phyloP scores from a whole-genome alignment of 2,888 invertebrate species.

The Sminthurides aquaticus region DNA sequence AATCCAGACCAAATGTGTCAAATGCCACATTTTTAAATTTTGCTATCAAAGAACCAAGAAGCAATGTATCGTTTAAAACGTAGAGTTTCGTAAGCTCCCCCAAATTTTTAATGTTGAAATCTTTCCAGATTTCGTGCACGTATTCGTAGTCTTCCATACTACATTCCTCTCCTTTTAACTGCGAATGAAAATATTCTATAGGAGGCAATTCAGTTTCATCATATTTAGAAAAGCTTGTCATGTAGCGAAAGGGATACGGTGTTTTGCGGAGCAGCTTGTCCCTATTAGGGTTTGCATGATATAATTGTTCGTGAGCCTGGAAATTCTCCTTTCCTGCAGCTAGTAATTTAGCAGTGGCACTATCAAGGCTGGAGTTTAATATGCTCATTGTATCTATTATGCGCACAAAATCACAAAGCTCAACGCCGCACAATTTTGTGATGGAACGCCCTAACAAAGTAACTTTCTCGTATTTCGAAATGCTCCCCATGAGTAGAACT shows the following conservation, averaged over 20 bases:
- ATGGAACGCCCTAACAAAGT: neutral
- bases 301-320: neutral
- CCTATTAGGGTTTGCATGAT: neutral
- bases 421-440: neutral
- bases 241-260: neutral
- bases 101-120: too few species aligned
- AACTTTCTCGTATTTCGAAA: neutral
- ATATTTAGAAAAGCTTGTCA: neutral
- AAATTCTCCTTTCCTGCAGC: neutral
- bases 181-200: neutral
- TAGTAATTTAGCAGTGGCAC: neutral
- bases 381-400: neutral
- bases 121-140: neutral
- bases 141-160: conserved; percentile 6
- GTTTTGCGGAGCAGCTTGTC: neutral
- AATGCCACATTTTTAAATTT: neutral
- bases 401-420: neutral
- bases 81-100: conserved; percentile 8
- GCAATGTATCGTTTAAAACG: neutral
- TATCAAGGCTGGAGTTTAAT: neutral
- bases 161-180: neutral
- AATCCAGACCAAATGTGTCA: neutral
- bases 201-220: neutral
- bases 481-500: neutral
- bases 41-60: neutral